Evolutionary conservation across 2,797 vertebrate species (phyloP).

Genomic region (Sphenopsis melanotis): DNA sequence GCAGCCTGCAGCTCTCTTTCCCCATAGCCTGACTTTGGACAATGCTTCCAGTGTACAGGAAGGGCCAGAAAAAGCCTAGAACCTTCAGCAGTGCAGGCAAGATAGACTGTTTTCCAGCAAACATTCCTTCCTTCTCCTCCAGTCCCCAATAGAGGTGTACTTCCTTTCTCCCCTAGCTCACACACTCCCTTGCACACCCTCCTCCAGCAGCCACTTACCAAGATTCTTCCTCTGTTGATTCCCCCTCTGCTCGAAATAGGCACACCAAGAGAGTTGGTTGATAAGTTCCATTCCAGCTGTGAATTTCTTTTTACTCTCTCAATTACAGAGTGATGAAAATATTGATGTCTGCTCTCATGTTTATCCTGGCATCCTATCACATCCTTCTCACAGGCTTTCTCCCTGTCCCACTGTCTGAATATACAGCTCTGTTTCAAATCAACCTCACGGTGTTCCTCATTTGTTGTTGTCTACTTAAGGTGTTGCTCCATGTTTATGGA

Average conservation of each 20-base stretch:
- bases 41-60: not conserved
- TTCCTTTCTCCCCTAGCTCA: not conserved
- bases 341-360: not conserved
- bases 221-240: constrained; percentile 6
- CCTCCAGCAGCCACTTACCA: constrained; percentile 25
- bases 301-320: not conserved
- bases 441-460: not conserved
- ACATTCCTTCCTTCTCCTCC: not conserved
- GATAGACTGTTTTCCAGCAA: not conserved
- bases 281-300: constrained; percentile 11
- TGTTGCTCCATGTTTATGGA: constrained; percentile 64
- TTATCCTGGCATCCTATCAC: constrained; percentile 8
- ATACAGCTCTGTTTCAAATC: constrained; percentile 26
- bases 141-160: not conserved
- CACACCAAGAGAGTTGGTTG: constrained; percentile 15
- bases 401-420: constrained; percentile 1
- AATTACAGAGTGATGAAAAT: constrained; percentile 18
- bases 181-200: not conserved
- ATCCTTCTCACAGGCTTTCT: constrained; percentile 14
- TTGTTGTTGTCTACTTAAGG: constrained; percentile 47
- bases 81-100: not conserved
- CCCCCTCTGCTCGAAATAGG: not conserved
- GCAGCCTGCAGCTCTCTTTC: not conserved
- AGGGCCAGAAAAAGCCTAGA: not conserved
- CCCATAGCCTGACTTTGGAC: not conserved